phyloP scores from a whole-genome alignment of 2,888 invertebrate species.

The Perizoma affinitatum region DNA sequence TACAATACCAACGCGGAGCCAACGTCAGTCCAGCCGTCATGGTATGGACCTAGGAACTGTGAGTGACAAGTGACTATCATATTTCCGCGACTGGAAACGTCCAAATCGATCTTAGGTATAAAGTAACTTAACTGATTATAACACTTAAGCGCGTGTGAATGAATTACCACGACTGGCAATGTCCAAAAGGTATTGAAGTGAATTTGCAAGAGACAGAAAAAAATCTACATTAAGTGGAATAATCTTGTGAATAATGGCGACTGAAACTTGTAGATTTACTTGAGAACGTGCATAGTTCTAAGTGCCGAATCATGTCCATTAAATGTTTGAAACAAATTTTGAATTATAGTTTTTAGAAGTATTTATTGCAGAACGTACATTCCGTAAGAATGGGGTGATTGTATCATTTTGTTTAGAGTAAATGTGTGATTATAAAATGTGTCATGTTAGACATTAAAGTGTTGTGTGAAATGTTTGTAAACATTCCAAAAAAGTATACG shows the following conservation, averaged over 20 bases:
- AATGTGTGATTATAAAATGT: constrained; percentile 37
- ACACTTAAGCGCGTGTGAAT: neutral
- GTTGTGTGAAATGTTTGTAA: constrained; percentile 69
- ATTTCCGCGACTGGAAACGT: constrained; percentile 26
- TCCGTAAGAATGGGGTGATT: constrained; percentile 40
- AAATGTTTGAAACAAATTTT: constrained; percentile 58
- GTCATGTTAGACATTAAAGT: constrained; percentile 42
- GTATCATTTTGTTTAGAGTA: constrained; percentile 51
- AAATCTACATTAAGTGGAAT: no score
- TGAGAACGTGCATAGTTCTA: constrained; percentile 49
- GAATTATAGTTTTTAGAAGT: constrained; percentile 56
- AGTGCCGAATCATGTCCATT: constrained; percentile 79
- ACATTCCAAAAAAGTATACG: constrained; percentile 69
- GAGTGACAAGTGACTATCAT: constrained; percentile 26
- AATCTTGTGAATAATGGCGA: constrained; percentile 5
- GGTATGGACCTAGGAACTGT: constrained; percentile 11
- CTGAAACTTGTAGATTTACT: constrained; percentile 43
- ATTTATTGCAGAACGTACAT: constrained; percentile 53
- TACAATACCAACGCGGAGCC: constrained; percentile 21
- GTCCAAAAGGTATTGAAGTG: constrained; percentile 24
- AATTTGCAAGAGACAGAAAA: constrained; percentile 42
- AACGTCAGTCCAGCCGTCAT: constrained; percentile 9
- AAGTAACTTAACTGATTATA: neutral
- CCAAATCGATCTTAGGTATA: constrained; percentile 1
- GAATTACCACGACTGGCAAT: constrained; percentile 1